Percentiles rank a stretch among this genome's conserved stretches.
These are phyloP conservation scores for Potorous gilbertii DNA, from an alignment of 2,797 vertebrate genomes.

Conservation along the genomic window DNA sequence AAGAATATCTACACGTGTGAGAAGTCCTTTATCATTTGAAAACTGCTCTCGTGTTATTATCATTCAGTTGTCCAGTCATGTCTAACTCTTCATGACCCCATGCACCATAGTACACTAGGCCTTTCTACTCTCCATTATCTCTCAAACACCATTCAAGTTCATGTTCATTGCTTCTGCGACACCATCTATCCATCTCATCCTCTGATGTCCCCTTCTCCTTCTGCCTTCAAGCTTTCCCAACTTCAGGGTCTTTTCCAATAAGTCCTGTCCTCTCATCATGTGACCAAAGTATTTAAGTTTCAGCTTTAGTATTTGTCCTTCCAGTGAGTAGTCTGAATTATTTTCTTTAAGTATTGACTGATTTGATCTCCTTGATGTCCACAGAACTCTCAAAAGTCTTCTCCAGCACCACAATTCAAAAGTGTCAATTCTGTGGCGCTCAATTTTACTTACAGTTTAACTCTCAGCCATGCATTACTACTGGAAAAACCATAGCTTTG, in stretches of 20 bases:
- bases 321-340: neutral
- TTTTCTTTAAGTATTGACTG: neutral
- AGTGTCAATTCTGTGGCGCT: neutral
- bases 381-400: neutral
- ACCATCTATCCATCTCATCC: neutral
- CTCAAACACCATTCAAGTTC: neutral
- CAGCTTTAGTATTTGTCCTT: neutral
- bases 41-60: neutral
- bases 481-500: neutral
- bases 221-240: neutral
- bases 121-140: neutral
- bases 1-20: neutral
- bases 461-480: neutral
- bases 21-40: neutral
- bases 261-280: neutral
- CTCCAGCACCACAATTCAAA: neutral
- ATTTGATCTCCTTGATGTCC: neutral
- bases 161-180: neutral
- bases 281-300: neutral
- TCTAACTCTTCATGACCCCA: neutral
- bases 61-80: neutral
- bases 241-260: neutral
- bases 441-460: neutral
- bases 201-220: neutral
- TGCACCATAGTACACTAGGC: neutral